phyloP scores from a whole-genome alignment of 2,888 invertebrate genomes.

The Beris morrisii region DNA sequence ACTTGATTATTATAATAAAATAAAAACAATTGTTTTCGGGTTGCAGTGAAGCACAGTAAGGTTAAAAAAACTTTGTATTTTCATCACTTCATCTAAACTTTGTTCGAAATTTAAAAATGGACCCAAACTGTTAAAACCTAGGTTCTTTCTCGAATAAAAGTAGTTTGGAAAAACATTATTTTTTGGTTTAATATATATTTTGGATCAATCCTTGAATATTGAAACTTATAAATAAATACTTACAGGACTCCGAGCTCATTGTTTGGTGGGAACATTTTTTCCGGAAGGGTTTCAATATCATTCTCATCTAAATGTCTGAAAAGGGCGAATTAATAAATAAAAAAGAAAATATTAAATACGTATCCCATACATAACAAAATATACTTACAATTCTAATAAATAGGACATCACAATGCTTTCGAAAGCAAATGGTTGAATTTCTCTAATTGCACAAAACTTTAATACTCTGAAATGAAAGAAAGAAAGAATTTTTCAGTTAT shows the following conservation, averaged over 20 bases:
- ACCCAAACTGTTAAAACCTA: too few species aligned
- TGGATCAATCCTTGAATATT: too few species aligned
- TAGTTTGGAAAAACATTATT: too few species aligned
- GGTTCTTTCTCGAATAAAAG: too few species aligned
- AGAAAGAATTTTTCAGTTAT: background rate
- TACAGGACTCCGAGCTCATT: conserved; percentile 55
- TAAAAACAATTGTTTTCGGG: too few species aligned
- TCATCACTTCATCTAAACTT: too few species aligned
- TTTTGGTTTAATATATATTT: too few species aligned
- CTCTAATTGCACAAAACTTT: conserved; percentile 55
- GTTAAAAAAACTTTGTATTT: too few species aligned
- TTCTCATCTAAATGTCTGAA: conserved; percentile 58
- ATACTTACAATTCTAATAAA: conserved; percentile 49
- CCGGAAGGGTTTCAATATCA: conserved; percentile 52
- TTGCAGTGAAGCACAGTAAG: too few species aligned
- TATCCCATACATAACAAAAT: too few species aligned
- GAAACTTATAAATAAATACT: conserved; percentile 44
- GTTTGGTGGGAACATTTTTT: conserved; percentile 51
- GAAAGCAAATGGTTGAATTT: conserved; percentile 52
- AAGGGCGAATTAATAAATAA: conserved; percentile 27
- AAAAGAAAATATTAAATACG: conserved; percentile 25
- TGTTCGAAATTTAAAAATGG: too few species aligned
- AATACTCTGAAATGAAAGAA: conserved; percentile 50
- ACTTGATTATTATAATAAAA: too few species aligned
- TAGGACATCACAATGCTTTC: conserved; percentile 50